phyloP scores from a whole-genome alignment of 2,113 vertebrate genomes.

The Rhabdornis inornatus region DNA sequence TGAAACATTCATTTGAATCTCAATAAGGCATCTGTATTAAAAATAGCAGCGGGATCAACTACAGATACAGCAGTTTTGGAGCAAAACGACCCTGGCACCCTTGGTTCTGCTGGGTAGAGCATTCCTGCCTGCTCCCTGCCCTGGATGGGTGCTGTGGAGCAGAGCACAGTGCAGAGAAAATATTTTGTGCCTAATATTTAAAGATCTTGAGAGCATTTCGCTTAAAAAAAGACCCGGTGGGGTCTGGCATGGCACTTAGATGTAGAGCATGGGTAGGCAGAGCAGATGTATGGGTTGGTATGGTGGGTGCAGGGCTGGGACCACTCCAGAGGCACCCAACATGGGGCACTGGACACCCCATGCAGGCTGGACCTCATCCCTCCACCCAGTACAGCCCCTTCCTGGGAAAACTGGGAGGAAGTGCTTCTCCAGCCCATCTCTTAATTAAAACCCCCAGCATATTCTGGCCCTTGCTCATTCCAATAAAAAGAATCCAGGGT shows the following conservation, averaged over 20 bases:
- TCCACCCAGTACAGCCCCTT: neutral
- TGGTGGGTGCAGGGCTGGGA: neutral
- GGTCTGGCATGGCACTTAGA: accelerated
- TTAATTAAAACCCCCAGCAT: neutral
- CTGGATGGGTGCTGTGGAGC: neutral
- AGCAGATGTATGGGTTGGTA: accelerated
- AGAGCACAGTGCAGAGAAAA: neutral
- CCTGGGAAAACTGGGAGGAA: neutral
- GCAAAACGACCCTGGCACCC: neutral
- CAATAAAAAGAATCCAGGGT: neutral
- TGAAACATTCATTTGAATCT: slow-evolving; percentile 71
- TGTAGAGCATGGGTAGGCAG: neutral
- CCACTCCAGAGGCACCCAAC: accelerated
- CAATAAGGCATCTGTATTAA: slow-evolving; percentile 66
- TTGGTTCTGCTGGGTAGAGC: neutral
- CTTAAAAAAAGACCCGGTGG: neutral
- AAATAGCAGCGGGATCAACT: slow-evolving; percentile 65
- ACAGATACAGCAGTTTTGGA: neutral
- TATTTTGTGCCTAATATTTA: neutral
- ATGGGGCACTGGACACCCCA: neutral
- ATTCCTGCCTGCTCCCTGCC: neutral
- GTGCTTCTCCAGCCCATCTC: neutral
- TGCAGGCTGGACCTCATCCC: accelerated
- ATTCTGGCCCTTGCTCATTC: neutral
- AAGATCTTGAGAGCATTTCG: neutral